Conservation (phyloP, 2,888 invertebrate genomes). For the Eurytoma californica region DNA sequence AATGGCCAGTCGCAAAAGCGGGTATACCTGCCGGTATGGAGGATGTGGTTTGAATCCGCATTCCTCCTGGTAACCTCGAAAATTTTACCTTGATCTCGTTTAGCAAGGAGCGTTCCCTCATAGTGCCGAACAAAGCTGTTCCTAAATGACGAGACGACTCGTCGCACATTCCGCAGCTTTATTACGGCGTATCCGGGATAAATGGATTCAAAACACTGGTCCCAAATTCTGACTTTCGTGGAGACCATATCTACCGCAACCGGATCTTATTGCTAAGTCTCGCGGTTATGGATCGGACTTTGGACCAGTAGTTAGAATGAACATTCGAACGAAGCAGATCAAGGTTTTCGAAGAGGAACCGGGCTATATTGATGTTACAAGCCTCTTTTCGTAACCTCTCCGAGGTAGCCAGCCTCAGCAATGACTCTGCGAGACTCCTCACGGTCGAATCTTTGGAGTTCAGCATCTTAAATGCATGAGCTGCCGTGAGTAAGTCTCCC, state of each 20-base stretch:
- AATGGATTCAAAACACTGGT: conserved; percentile 2
- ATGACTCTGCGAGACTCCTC: conserved; percentile 58
- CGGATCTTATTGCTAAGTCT: conserved; percentile 38
- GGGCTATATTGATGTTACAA: conserved; percentile 34
- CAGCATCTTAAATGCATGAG: no score
- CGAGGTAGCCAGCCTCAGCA: conserved; percentile 57
- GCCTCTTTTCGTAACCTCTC: conserved; percentile 33
- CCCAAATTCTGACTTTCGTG: conserved; percentile 36
- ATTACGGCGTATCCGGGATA: conserved; percentile 51
- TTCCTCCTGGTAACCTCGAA: not conserved
- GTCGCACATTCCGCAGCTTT: conserved; percentile 46
- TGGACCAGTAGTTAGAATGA: conserved; percentile 44
- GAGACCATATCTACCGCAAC: conserved; percentile 56
- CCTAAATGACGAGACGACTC: conserved; percentile 21
- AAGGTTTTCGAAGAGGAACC: conserved; percentile 13
- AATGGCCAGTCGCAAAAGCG: not conserved
- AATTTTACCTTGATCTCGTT: not conserved
- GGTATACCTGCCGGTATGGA: not conserved
- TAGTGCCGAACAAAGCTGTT: not conserved
- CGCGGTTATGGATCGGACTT: not conserved
- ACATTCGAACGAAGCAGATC: conserved; percentile 46
- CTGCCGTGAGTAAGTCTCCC: no score
- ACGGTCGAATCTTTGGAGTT: no score
- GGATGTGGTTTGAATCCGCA: not conserved
- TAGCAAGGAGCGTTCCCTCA: not conserved